Evolutionary conservation across 2,888 invertebrate genomes (phyloP).

Genomic region (Eremobia ochroleuca): DNA sequence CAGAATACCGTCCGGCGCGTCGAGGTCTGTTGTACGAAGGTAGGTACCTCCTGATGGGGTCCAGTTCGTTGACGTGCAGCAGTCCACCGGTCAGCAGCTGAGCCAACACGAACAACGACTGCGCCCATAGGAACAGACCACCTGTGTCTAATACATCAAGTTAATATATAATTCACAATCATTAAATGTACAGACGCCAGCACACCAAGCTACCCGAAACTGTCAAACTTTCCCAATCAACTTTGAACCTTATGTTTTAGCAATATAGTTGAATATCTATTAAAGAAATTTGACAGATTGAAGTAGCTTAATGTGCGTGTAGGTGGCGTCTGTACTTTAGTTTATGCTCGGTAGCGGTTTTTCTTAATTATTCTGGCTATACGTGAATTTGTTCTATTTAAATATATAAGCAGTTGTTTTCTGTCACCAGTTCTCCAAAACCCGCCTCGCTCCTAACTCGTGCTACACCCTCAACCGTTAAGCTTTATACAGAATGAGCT

Average conservation of each 20-base stretch:
- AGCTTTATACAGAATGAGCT: not conserved
- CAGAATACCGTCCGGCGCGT: constrained; percentile 98
- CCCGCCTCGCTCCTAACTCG: not conserved
- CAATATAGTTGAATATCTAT: too few species aligned
- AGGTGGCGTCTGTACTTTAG: too few species aligned
- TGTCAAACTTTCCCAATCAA: too few species aligned
- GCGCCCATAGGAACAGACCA: constrained; percentile 97
- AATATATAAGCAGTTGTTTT: constrained; percentile 9
- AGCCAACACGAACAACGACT: constrained; percentile 98
- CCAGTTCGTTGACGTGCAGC: constrained; percentile 98
- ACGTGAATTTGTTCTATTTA: constrained; percentile 1
- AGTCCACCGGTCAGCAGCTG: constrained; percentile 97
- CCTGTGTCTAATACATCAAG: constrained; percentile 81
- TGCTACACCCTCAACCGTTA: constrained; percentile 16
- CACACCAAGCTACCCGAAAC: too few species aligned
- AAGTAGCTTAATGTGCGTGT: too few species aligned
- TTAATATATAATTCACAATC: not conserved
- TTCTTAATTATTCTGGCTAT: not conserved
- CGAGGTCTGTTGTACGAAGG: constrained; percentile 99
- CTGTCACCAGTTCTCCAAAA: constrained; percentile 24
- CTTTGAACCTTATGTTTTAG: too few species aligned
- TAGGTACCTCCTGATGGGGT: constrained; percentile 98
- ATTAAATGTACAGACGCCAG: not conserved
- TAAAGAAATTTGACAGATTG: too few species aligned
- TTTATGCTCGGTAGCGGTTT: not conserved